Conservation (phyloP, 1,140 invertebrate species). For the Pogonognathellus flavescens region DNA sequence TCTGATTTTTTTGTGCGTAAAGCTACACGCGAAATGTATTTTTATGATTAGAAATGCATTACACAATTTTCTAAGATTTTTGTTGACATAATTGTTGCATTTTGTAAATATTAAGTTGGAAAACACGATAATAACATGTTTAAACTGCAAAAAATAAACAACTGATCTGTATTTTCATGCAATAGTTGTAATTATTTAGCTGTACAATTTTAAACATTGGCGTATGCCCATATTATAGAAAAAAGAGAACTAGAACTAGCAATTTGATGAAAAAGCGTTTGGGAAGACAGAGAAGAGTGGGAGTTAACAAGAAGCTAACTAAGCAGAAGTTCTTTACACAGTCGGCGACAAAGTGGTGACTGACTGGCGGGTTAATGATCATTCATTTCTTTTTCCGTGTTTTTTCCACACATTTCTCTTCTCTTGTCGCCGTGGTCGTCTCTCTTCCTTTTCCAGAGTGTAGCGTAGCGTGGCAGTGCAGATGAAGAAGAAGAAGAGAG, state of each 20-base stretch:
- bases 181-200: too few relatives aligned
- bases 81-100: too few relatives aligned
- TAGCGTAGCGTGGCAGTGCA: neutral
- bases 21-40: neutral
- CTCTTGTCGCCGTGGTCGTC: neutral
- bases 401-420: constrained; percentile 36
- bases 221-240: too few relatives aligned
- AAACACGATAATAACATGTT: too few relatives aligned
- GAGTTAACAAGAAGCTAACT: constrained; percentile 32
- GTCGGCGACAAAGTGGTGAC: constrained; percentile 56
- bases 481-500: too few relatives aligned
- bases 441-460: neutral
- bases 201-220: too few relatives aligned
- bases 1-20: neutral
- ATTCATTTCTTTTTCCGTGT: constrained; percentile 48
- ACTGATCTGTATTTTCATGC: too few relatives aligned
- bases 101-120: too few relatives aligned
- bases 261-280: neutral
- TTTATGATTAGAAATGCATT: too few relatives aligned
- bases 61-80: too few relatives aligned
- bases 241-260: neutral
- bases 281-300: constrained; percentile 14
- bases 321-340: constrained; percentile 52
- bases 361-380: constrained; percentile 55
- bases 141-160: too few relatives aligned